A percentile compares a stretch with the other conserved stretches of the same genome.
These are phyloP conservation scores for Achroia grisella DNA, from an alignment of 1,140 invertebrate genomes.

Conservation along the genomic window DNA sequence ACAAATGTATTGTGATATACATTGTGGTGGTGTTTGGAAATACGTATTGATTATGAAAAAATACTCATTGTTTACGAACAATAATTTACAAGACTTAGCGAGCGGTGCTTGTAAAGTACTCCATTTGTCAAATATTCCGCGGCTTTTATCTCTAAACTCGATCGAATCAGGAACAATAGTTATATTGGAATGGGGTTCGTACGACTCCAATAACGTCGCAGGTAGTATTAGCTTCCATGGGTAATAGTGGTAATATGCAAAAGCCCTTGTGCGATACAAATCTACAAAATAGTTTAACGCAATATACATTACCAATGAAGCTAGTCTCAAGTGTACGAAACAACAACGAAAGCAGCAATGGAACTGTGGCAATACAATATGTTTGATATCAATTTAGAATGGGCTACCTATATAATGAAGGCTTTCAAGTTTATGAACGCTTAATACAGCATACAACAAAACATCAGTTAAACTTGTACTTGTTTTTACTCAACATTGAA, in stretches of 20 bases:
- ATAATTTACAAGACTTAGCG: too few relatives aligned
- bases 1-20: too few relatives aligned
- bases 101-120: conserved; percentile 15
- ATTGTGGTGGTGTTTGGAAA: too few relatives aligned
- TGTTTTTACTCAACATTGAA: conserved; percentile 35
- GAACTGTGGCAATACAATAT: background rate
- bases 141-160: conserved; percentile 31
- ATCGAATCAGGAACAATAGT: conserved; percentile 43
- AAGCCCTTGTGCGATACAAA: background rate
- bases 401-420: background rate
- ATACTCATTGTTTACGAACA: too few relatives aligned
- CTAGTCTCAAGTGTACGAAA: background rate
- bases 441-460: conserved; percentile 30
- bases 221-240: conserved; percentile 26
- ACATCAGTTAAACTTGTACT: conserved; percentile 27
- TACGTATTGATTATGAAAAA: too few relatives aligned
- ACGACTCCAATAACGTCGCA: conserved; percentile 41
- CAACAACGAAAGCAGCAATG: conserved; percentile 3
- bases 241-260: conserved; percentile 45
- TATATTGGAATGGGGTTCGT: conserved; percentile 25
- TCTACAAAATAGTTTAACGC: background rate
- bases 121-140: conserved; percentile 9
- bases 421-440: conserved; percentile 1
- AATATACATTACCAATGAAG: background rate
- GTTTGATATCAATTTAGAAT: background rate